A percentile compares a stretch with the other conserved stretches of the same genome.
Conservation (phyloP, 1,140 invertebrate genomes). For the Drosophila ercepeae region DNA sequence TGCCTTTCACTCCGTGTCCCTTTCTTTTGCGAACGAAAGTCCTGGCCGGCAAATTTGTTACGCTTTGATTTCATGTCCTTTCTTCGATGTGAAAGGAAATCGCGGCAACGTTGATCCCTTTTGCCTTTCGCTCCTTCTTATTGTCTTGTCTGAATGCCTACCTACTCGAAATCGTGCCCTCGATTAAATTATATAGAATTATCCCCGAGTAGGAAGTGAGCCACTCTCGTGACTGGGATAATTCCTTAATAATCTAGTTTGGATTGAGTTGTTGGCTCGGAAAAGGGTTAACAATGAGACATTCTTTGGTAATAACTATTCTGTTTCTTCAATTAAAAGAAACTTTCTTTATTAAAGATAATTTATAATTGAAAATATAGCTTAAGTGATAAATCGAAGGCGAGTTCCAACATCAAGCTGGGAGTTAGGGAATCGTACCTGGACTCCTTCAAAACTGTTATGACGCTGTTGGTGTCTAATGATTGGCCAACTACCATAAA, state of each 20-base stretch:
- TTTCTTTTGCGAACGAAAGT: slow-evolving; percentile 50
- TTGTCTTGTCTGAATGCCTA: slow-evolving; percentile 45
- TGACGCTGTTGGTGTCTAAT: slow-evolving; percentile 54
- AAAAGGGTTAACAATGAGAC: slow-evolving; percentile 18
- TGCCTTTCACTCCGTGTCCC: slow-evolving; percentile 65
- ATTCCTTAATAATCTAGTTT: slow-evolving; percentile 1
- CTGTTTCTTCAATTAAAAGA: no score
- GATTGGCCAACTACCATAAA: slow-evolving; percentile 64
- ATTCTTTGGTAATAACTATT: background rate
- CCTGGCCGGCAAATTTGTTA: slow-evolving; percentile 65
- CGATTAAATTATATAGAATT: slow-evolving; percentile 65
- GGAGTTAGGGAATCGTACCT: background rate
- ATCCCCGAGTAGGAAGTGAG: slow-evolving; percentile 60
- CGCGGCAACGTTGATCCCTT: slow-evolving; percentile 1
- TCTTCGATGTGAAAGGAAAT: slow-evolving; percentile 54
- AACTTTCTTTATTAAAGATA: no score
- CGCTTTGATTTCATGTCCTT: slow-evolving; percentile 69
- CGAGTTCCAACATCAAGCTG: background rate
- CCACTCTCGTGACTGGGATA: slow-evolving; percentile 64
- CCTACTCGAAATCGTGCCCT: slow-evolving; percentile 67
- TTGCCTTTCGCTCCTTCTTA: slow-evolving; percentile 63
- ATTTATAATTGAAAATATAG: no score
- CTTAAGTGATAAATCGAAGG: slow-evolving; percentile 14
- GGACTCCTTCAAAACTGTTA: slow-evolving; percentile 21
- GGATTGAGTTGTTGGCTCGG: slow-evolving; percentile 30